phyloP scores from a whole-genome alignment of 2,797 vertebrate species.

The Luscinia luscinia region DNA sequence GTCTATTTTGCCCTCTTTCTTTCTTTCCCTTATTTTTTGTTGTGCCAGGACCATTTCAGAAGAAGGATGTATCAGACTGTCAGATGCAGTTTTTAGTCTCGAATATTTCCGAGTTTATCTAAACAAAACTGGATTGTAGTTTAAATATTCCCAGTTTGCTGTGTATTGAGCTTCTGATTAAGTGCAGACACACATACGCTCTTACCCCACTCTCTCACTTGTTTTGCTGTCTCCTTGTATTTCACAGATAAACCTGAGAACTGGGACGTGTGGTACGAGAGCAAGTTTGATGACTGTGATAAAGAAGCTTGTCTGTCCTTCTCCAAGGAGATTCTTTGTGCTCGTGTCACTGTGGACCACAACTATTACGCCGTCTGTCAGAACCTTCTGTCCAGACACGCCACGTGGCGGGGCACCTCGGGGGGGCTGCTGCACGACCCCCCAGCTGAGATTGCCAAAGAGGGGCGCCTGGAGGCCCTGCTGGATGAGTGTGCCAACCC shows the following conservation, averaged over 20 bases:
- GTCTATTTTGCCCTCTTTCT: neutral
- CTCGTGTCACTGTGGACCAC: constrained; percentile 95
- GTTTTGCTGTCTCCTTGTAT: neutral
- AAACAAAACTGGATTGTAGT: neutral
- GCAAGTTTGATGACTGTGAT: constrained; percentile 97
- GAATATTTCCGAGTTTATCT: neutral
- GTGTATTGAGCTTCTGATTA: neutral
- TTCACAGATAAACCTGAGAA: constrained; percentile 94
- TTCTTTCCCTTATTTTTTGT: neutral
- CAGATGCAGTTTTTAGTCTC: neutral
- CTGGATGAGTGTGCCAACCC: constrained; percentile 97
- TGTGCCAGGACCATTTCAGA: neutral
- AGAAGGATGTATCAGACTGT: neutral
- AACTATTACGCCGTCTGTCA: constrained; percentile 98
- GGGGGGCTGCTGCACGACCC: constrained; percentile 96
- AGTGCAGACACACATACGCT: neutral
- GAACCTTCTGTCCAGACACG: constrained; percentile 95
- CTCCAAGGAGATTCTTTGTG: constrained; percentile 96
- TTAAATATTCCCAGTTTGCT: neutral
- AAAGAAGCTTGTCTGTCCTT: constrained; percentile 98
- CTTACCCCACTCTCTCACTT: neutral
- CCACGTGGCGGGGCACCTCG: constrained; percentile 95
- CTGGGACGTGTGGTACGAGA: constrained; percentile 98
- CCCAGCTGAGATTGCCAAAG: constrained; percentile 91
- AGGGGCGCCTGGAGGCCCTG: constrained; percentile 90